These are phyloP conservation scores for Drosophila sulfurigaster DNA, from an alignment of 1,140 invertebrate species.

Conservation along the genomic window DNA sequence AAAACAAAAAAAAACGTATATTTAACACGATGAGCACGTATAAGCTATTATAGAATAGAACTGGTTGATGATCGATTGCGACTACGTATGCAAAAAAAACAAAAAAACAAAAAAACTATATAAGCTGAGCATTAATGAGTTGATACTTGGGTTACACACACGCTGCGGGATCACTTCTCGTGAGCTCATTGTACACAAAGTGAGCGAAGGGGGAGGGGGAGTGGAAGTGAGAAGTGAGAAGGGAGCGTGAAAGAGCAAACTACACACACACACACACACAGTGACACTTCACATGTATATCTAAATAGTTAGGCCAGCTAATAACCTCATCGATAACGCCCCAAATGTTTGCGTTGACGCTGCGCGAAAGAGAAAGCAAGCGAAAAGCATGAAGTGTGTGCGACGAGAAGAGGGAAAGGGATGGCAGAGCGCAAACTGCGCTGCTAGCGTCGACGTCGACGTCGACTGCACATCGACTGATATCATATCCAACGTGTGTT, in stretches of 20 bases:
- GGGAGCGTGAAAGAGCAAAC: too few species aligned
- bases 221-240: neutral
- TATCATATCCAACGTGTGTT: conserved; percentile 59
- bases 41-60: neutral
- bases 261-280: conserved; percentile 10
- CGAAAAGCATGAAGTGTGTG: neutral
- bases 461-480: conserved; percentile 39
- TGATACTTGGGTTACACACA: conserved; percentile 24
- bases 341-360: conserved; percentile 31
- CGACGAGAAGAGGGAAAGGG: conserved; percentile 17
- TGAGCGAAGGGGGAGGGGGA: neutral
- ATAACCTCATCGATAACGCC: conserved; percentile 55
- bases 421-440: conserved; percentile 2
- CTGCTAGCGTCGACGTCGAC: conserved; percentile 14
- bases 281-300: conserved; percentile 15
- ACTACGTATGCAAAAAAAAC: conserved; percentile 4
- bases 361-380: conserved; percentile 9
- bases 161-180: conserved; percentile 48
- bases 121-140: conserved; percentile 1
- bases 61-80: neutral
- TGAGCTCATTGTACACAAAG: conserved; percentile 44
- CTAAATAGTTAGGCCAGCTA: conserved; percentile 47
- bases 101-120: too few species aligned
- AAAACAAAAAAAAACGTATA: neutral
- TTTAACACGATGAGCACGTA: conserved; percentile 1